Evolutionary conservation across 2,113 vertebrate species (phyloP).

Genomic region (Sterrhoptilus dennistouni): DNA sequence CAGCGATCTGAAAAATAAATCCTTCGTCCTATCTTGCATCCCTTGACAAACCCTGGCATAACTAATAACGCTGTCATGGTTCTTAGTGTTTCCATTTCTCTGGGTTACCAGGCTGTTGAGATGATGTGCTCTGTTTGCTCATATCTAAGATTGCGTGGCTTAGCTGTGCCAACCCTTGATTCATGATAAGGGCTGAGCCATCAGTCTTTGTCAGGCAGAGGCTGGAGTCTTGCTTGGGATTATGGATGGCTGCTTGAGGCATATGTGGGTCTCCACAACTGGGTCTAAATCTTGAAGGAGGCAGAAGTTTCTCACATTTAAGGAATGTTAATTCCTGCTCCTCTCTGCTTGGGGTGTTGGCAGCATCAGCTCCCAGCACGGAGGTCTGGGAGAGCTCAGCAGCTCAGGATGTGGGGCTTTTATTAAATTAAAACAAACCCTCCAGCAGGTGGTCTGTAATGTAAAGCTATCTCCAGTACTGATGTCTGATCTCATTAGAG

Average conservation of each 20-base stretch:
- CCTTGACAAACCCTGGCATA: constrained; percentile 3
- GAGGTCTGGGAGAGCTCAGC: background rate
- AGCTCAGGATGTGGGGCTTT: background rate
- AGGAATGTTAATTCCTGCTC: background rate
- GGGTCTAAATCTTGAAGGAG: background rate
- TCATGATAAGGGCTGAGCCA: background rate
- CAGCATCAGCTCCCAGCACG: background rate
- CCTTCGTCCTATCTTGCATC: background rate
- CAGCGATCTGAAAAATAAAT: background rate
- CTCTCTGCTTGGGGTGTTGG: background rate
- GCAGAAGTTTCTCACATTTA: background rate
- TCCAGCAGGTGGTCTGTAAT: background rate
- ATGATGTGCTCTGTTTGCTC: background rate
- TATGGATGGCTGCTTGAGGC: background rate
- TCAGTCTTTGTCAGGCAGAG: background rate
- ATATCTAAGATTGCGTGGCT: background rate
- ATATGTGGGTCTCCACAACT: background rate
- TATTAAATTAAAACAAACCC: background rate
- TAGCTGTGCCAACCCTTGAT: background rate
- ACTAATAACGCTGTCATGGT: constrained; percentile 21
- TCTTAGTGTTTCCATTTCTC: background rate
- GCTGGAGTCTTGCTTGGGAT: background rate
- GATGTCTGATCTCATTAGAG: background rate
- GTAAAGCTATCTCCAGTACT: background rate
- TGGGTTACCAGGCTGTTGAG: background rate